These are phyloP conservation scores for Schizaphis graminum DNA, from an alignment of 2,888 invertebrate genomes.

Conservation along the genomic window DNA sequence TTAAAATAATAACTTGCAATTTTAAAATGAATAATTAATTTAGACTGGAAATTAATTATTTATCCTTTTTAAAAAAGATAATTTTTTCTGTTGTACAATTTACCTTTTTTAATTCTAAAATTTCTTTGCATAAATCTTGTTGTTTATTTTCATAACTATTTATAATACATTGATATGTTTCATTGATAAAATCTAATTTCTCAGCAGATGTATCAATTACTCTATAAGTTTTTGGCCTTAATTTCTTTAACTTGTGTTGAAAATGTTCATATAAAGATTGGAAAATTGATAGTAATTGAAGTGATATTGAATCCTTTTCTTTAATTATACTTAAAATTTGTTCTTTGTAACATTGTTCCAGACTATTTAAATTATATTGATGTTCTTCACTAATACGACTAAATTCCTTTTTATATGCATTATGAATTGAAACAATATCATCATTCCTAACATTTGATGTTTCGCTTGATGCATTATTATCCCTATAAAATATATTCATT, in stretches of 20 bases:
- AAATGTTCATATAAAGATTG: neutral
- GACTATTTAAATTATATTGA: neutral
- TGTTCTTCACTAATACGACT: neutral
- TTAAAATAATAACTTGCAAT: neutral
- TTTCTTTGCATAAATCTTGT: neutral
- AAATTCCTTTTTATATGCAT: slow-evolving; percentile 41
- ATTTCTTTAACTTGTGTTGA: neutral
- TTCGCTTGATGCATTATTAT: neutral
- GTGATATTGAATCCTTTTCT: slow-evolving; percentile 1
- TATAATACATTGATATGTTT: neutral
- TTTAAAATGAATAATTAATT: neutral
- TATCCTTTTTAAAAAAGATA: neutral
- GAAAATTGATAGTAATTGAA: slow-evolving; percentile 3
- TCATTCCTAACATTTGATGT: neutral
- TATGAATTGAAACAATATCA: slow-evolving; percentile 13
- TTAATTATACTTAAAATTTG: slow-evolving; percentile 18
- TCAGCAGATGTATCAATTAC: neutral
- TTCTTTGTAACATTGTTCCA: slow-evolving; percentile 31
- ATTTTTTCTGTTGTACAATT: neutral
- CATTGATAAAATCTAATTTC: neutral
- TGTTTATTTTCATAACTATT: neutral
- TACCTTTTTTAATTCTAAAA: slow-evolving; percentile 31
- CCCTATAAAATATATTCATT: neutral
- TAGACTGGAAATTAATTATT: neutral
- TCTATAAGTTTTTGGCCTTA: neutral